Conservation (phyloP, 1,140 invertebrate species). For the Macrobrachium nipponense region DNA sequence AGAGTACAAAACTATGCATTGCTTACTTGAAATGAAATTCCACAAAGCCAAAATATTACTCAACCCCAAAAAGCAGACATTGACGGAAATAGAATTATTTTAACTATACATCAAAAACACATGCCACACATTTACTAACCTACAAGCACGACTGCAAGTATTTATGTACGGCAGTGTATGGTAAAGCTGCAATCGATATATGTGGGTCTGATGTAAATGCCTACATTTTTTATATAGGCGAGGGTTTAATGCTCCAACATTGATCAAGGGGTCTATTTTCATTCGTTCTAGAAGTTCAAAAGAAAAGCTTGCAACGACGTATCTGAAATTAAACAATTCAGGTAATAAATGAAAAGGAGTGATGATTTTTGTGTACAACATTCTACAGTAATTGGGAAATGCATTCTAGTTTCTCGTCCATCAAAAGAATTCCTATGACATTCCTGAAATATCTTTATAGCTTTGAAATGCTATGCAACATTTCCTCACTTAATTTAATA, state of each 20-base stretch:
- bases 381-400: too few species aligned
- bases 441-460: too few species aligned
- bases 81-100: neutral
- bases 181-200: conserved; percentile 76
- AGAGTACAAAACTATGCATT: too few species aligned
- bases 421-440: too few species aligned
- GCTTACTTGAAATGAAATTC: too few species aligned
- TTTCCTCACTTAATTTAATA: too few species aligned
- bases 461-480: too few species aligned
- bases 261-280: conserved; percentile 82
- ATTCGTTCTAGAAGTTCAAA: conserved; percentile 82
- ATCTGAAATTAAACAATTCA: conserved; percentile 69
- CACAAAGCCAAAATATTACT: too few species aligned
- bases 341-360: too few species aligned
- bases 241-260: conserved; percentile 79
- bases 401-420: too few species aligned
- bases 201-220: conserved; percentile 74
- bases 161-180: conserved; percentile 79
- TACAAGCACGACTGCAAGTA: conserved; percentile 71
- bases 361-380: too few species aligned
- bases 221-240: conserved; percentile 76
- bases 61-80: neutral
- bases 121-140: conserved; percentile 9
- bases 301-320: conserved; percentile 86
- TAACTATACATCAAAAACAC: neutral